Percentiles rank a stretch among this genome's conserved stretches.
phyloP scores from a whole-genome alignment of 2,113 vertebrate species.

The Neolamprologus falcicula region DNA sequence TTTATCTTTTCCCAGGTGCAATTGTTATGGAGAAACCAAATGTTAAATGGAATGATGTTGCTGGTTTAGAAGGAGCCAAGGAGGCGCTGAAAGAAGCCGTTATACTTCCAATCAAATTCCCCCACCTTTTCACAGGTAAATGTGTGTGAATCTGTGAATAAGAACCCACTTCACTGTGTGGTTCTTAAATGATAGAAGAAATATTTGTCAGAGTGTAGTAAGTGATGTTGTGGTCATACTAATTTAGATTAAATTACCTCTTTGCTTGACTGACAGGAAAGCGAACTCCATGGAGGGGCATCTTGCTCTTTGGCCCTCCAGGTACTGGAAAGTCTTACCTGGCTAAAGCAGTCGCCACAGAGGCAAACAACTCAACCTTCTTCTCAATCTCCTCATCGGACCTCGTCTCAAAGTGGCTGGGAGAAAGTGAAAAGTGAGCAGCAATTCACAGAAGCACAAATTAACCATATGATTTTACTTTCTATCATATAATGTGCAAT shows the following conservation, averaged over 20 bases:
- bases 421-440: conserved; percentile 98
- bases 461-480: background rate
- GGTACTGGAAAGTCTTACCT: conserved; percentile 97
- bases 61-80: conserved; percentile 93
- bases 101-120: conserved; percentile 97
- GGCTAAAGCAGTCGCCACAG: conserved; percentile 96
- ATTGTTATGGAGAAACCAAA: conserved; percentile 97
- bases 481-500: background rate
- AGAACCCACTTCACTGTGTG: background rate
- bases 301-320: conserved; percentile 95
- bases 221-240: background rate
- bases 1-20: conserved; percentile 73
- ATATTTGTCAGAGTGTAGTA: background rate
- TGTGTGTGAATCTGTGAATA: background rate
- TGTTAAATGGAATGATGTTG: conserved; percentile 93
- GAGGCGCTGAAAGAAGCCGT: conserved; percentile 98
- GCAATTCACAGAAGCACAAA: background rate
- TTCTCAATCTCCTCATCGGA: conserved; percentile 96
- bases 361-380: conserved; percentile 98
- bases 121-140: conserved; percentile 94
- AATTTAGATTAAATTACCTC: background rate
- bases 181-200: background rate
- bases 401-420: conserved; percentile 98
- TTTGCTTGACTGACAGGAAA: conserved; percentile 76
- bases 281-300: conserved; percentile 95